These are phyloP conservation scores for Nycticebus coucang DNA, from an alignment of 2,113 vertebrate genomes.

Conservation along the genomic window DNA sequence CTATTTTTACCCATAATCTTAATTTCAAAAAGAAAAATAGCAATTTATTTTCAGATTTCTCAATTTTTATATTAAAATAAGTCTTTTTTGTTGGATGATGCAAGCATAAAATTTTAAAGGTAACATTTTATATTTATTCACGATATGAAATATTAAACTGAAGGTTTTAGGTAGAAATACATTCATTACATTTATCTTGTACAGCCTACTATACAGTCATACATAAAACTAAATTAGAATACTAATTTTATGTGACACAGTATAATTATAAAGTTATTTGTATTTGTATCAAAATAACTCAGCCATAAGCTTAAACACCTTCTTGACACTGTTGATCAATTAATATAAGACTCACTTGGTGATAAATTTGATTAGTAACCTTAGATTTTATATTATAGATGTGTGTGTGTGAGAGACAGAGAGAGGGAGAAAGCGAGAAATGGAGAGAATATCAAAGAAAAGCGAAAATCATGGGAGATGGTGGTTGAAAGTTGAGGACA, in stretches of 20 bases:
- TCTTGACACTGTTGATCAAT: not conserved
- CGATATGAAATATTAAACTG: not conserved
- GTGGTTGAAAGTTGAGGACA: not conserved
- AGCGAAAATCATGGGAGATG: not conserved
- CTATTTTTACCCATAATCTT: not conserved
- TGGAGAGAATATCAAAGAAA: not conserved
- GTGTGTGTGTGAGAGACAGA: not conserved
- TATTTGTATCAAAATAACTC: not conserved
- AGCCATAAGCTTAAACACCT: not conserved
- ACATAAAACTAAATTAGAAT: not conserved
- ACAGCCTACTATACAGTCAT: not conserved
- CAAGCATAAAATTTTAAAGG: not conserved
- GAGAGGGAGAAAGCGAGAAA: not conserved
- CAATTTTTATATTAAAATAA: not conserved
- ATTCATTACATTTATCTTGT: not conserved
- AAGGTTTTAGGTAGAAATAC: not conserved
- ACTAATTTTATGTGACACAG: not conserved
- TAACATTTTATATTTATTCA: not conserved
- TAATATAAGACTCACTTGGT: not conserved
- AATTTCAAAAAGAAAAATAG: not conserved
- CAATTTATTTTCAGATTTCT: not conserved
- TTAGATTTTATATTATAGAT: not conserved
- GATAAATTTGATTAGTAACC: not conserved
- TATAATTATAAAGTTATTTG: not conserved
- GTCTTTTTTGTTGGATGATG: not conserved